Base-by-base conservation (phyloP, 2,888 invertebrate species). In the Limulus polyphemus region DNA sequence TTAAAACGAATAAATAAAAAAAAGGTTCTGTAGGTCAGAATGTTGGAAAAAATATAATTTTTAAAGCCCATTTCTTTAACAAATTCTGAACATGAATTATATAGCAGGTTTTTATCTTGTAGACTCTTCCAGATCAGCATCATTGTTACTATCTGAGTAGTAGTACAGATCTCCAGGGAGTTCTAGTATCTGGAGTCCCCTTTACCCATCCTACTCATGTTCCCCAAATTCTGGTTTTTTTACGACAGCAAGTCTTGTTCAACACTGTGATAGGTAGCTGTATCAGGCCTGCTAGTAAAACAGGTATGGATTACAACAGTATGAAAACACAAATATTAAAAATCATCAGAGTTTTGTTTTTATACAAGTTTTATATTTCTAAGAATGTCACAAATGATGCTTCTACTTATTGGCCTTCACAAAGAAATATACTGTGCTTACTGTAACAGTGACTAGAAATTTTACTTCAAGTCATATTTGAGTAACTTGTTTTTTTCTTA, bases 161-260 rank as follows among this genome's bases (percentile, higher is more conserved):
- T 75, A 85, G 85, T 67, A 65, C 71, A 69, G 66, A 75, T 71
- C 78, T 89, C 77, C 84, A 86, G 67, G 92, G 90, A 10, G 83
- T 87, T 69, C 76, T 87, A 70, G 85, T 91, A 58, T 80, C 82
- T 58, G 86, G 85, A 65, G 86, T 97, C 62, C 92, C 93, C 0
- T 95, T 95, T 79, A 91, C 90, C 0, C 93, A 94, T 78, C 94
- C 95, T 1, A 85, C 88, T 10, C 91, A 93, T 76, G 91, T 94
- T 63, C 87, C 93, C 57, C 86, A 87, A 74, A 88, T 97, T 70
- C 81, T 97, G 50, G 84, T 84, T 51, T 83, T 85, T 67, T 81
- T 97, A 14, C 81, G 94, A 5, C 91, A 92, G 72, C 95, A 97
- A 78, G 87, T 91, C 50, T 81, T 94, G 14, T 94, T 95, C 79